Conservation (phyloP, 2,113 vertebrate genomes). For the Callocephalon fimbriatum region DNA sequence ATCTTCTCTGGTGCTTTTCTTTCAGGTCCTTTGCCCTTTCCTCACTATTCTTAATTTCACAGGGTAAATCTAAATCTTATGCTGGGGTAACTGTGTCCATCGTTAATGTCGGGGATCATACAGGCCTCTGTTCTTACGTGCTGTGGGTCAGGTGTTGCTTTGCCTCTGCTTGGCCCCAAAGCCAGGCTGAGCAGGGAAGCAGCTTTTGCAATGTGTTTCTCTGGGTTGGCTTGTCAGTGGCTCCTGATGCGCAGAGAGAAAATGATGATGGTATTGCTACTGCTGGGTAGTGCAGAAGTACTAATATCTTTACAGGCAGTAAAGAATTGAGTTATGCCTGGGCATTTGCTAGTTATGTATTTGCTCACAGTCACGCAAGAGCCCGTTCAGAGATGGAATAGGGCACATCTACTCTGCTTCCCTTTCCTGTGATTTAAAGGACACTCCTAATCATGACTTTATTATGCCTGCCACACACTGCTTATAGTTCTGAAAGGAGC, state of each 20-base stretch:
- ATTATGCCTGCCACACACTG: constrained; percentile 9
- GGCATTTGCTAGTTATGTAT: not conserved
- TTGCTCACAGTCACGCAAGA: not conserved
- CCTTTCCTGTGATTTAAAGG: constrained; percentile 46
- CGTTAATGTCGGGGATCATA: not conserved
- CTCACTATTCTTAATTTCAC: not conserved
- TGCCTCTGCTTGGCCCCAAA: not conserved
- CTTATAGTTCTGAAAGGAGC: constrained; percentile 1
- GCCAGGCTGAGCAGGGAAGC: not conserved
- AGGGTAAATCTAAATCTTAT: not conserved
- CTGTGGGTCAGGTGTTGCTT: not conserved
- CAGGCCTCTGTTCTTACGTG: accelerated
- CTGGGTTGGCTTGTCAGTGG: not conserved
- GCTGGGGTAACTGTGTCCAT: not conserved
- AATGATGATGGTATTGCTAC: not conserved
- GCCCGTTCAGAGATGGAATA: not conserved
- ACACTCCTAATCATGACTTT: constrained; percentile 19
- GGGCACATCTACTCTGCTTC: not conserved
- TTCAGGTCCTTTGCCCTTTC: not conserved
- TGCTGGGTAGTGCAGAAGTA: not conserved
- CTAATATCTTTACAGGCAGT: not conserved
- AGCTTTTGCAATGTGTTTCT: not conserved
- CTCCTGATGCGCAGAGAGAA: not conserved
- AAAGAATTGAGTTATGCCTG: constrained; percentile 8
- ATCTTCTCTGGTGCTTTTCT: not conserved